Evolutionary conservation across 2,797 vertebrate genomes (phyloP).

Genomic region (Scolopax bukidnonensis): DNA sequence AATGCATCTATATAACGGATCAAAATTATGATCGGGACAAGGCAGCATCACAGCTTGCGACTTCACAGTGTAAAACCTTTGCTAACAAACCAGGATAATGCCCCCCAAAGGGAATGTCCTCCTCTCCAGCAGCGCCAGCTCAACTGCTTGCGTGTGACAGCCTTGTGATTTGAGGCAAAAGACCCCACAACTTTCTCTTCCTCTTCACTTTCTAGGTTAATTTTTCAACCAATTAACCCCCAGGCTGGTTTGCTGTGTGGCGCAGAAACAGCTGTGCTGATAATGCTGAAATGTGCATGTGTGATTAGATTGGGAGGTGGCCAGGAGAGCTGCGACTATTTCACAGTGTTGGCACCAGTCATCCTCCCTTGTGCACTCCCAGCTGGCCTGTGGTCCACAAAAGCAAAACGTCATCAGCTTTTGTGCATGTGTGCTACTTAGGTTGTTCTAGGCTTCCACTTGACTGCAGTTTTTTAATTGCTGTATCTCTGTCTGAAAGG

Average conservation of each 20-base stretch:
- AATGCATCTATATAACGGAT: not conserved
- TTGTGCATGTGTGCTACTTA: not conserved
- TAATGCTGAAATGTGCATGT: not conserved
- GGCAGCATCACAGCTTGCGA: not conserved
- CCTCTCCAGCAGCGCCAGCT: not conserved
- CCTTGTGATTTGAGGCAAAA: not conserved
- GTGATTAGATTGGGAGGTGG: not conserved
- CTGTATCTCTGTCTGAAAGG: not conserved
- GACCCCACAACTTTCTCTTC: not conserved
- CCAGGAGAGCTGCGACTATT: not conserved
- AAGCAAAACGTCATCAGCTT: slow-evolving; percentile 2
- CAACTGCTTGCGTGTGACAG: not conserved
- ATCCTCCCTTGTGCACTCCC: not conserved
- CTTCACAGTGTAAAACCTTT: not conserved
- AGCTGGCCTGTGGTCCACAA: not conserved
- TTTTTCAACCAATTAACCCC: slow-evolving; percentile 19
- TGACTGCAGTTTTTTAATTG: not conserved
- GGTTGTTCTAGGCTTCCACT: not conserved
- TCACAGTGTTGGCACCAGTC: not conserved
- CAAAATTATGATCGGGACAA: not conserved
- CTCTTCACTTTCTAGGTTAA: not conserved
- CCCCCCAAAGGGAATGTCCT: not conserved
- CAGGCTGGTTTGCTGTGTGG: not conserved
- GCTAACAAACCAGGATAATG: not conserved
- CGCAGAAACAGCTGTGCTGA: slow-evolving; percentile 35